phyloP scores from a whole-genome alignment of 2,797 vertebrate species.

The Salarias fasciatus region DNA sequence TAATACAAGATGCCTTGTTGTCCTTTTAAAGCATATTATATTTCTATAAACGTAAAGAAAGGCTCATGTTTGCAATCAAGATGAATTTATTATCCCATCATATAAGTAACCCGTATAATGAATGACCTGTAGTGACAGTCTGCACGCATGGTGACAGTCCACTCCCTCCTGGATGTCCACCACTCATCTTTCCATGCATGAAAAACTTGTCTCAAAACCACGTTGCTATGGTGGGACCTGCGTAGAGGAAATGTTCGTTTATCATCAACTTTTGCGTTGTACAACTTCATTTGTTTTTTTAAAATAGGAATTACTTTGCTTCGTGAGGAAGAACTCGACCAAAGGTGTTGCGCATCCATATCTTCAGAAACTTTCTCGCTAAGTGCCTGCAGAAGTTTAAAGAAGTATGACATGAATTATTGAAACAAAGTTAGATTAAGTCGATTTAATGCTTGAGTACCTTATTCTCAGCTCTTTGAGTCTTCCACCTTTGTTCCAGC shows the following conservation, averaged over 20 bases:
- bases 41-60: too few relatives aligned
- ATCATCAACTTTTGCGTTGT: too few relatives aligned
- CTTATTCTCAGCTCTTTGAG: constrained; percentile 87
- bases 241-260: neutral
- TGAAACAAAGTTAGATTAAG: neutral
- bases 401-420: neutral
- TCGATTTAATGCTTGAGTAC: constrained; percentile 57
- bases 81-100: too few relatives aligned
- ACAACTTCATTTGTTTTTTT: too few relatives aligned
- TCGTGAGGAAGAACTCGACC: constrained; percentile 85
- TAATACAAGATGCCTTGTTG: too few relatives aligned
- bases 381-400: constrained; percentile 79
- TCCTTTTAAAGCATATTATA: too few relatives aligned
- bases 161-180: constrained; percentile 87
- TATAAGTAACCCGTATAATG: too few relatives aligned
- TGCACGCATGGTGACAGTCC: constrained; percentile 86
- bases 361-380: constrained; percentile 88
- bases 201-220: constrained; percentile 78
- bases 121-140: constrained; percentile 88
- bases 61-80: too few relatives aligned
- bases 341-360: constrained; percentile 91
- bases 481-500: constrained; percentile 80
- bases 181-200: constrained; percentile 88
- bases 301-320: constrained; percentile 83
- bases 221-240: constrained; percentile 81